Percentiles rank a stretch among this genome's conserved stretches.
Conservation (phyloP, 2,888 invertebrate genomes). For the Dryococelus australis region DNA sequence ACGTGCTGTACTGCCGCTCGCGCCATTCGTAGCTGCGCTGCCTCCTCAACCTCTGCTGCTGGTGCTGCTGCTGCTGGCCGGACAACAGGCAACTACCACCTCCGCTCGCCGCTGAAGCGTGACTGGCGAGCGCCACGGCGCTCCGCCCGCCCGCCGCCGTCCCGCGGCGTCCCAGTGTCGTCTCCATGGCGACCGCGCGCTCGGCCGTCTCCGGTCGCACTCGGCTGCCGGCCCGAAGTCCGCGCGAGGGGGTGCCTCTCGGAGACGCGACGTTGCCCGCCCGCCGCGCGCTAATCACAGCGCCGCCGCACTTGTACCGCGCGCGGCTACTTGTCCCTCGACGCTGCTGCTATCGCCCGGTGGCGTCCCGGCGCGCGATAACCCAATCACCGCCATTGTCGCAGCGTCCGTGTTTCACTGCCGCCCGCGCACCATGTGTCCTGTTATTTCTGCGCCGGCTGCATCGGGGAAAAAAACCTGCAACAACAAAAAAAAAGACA, state of each 20-base stretch:
- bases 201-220: background rate
- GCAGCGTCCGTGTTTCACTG: background rate
- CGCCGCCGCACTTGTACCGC: background rate
- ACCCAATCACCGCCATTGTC: conserved; percentile 27
- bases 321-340: conserved; percentile 24
- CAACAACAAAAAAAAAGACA: conserved; percentile 11
- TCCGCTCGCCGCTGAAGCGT: background rate
- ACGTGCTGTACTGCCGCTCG: conserved; percentile 47
- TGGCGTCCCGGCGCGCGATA: conserved; percentile 31
- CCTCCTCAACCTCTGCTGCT: conserved; percentile 38
- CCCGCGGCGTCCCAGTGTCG: conserved; percentile 40
- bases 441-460: conserved; percentile 7
- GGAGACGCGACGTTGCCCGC: background rate
- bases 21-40: conserved; percentile 47
- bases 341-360: conserved; percentile 33
- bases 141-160: conserved; percentile 36
- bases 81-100: background rate
- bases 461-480: conserved; percentile 13
- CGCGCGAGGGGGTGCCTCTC: background rate
- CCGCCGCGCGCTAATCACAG: background rate
- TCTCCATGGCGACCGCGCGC: conserved; percentile 37
- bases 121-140: conserved; percentile 4
- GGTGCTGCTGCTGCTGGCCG: background rate
- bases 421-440: background rate
- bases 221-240: background rate